Evolutionary conservation across 2,888 invertebrate species (phyloP), one percentile per base, ranked within the genome.

Genomic region (Polyommatus icarus): DNA sequence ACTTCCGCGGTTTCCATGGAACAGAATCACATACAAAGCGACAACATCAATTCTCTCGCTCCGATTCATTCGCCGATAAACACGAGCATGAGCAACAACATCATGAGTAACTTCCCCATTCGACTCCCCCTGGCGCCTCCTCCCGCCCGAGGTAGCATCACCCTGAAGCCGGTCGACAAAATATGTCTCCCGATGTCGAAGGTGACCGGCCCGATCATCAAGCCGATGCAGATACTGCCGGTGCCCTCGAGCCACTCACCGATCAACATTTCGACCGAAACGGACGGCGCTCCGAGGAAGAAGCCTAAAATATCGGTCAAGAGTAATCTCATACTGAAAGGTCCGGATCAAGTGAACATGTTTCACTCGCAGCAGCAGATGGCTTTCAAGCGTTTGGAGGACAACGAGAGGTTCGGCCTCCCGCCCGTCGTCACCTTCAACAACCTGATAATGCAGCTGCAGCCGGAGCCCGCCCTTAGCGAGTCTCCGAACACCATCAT

Each of bases 301-400:
- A 94, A 94, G 78, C 91, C 94, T 0, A 94, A 94, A 82, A 94
- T 94, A 87, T 94, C 94, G 0, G 94, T 94, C 0, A 94, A 94
- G 84, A 94, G 94, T 81, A 94, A 94, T 82, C 83, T 94, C 61
- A 93, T 94, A 80, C 83, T 94, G 3, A 94, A 94, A 83, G 94
- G 94, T 0, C 94, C 94, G 0, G 94, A 94, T 82, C 92, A 93
- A 80, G 90, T 90, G 40, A 92, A 94, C 80, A 93, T 92, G 90
- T 94, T 94, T 80, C 92, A 94, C 84, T 92, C 93, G 1, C 94
- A 93, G 80, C 93, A 94, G 80, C 92, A 93, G 83, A 91, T 94
- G 93, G 94, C 93, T 1, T 94, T 94, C 75, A 89, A 90, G 79
- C 86, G 90, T 78, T 82, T 94, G 29, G 93, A 93, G 77, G 92